Evolutionary conservation across 2,888 invertebrate genomes (phyloP).

Genomic region (Coenonympha glycerion): DNA sequence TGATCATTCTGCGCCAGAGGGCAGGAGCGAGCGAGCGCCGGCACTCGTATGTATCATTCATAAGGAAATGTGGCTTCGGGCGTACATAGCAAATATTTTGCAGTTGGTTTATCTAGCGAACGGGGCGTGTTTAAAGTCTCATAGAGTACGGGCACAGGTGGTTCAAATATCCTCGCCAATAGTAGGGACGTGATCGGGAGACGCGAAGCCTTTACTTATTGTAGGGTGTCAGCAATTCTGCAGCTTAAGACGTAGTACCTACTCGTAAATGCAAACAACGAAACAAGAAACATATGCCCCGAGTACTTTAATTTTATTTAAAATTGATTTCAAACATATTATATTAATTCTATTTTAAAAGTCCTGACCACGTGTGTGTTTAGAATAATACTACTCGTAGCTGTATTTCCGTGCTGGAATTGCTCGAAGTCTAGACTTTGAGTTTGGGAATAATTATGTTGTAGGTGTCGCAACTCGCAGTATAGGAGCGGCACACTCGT

Average conservation of each 20-base stretch:
- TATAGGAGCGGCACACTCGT: too few relatives aligned
- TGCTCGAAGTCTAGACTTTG: too few relatives aligned
- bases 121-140: constrained; percentile 69
- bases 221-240: constrained; percentile 55
- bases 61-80: constrained; percentile 61
- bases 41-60: constrained; percentile 67
- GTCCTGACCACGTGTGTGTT: too few relatives aligned
- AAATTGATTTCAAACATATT: too few relatives aligned
- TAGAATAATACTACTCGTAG: too few relatives aligned
- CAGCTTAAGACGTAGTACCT: too few relatives aligned
- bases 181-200: constrained; percentile 72
- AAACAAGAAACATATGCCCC: constrained; percentile 43
- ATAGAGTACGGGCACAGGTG: constrained; percentile 72
- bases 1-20: constrained; percentile 36
- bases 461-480: too few relatives aligned
- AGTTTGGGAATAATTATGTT: too few relatives aligned
- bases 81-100: constrained; percentile 68
- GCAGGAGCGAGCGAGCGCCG: constrained; percentile 35
- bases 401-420: too few relatives aligned
- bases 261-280: constrained; percentile 73
- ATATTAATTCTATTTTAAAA: too few relatives aligned
- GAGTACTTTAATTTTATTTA: too few relatives aligned
- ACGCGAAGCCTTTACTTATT: constrained; percentile 52
- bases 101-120: constrained; percentile 71
- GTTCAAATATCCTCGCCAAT: constrained; percentile 71